Conservation (phyloP, 1,140 invertebrate species). For the Aphaenogaster floridana region DNA sequence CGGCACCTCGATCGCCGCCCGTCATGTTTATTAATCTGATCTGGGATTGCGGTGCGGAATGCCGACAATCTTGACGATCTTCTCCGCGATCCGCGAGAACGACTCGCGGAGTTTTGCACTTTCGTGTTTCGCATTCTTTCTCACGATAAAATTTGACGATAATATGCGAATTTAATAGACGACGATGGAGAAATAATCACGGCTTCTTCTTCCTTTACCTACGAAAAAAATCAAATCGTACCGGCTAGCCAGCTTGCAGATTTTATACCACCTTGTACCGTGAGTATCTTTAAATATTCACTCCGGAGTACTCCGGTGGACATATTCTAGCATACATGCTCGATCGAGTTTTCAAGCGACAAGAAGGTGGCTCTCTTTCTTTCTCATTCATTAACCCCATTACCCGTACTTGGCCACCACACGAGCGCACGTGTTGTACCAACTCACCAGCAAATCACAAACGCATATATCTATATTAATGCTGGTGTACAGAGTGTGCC, state of each 20-base stretch:
- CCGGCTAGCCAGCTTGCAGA: neutral
- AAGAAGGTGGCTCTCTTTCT: constrained; percentile 53
- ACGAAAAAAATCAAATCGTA: neutral
- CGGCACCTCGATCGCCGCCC: neutral
- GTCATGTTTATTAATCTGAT: constrained; percentile 74
- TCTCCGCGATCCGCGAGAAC: constrained; percentile 32
- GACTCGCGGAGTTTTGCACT: constrained; percentile 36
- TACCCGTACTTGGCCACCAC: constrained; percentile 71
- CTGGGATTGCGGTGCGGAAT: constrained; percentile 51
- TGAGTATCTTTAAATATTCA: constrained; percentile 66
- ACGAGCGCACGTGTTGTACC: constrained; percentile 31
- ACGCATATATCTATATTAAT: constrained; percentile 73
- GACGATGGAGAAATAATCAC: neutral
- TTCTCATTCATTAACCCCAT: constrained; percentile 71
- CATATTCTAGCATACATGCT: constrained; percentile 43
- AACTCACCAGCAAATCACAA: constrained; percentile 52
- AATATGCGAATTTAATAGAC: neutral
- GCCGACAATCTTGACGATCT: constrained; percentile 32
- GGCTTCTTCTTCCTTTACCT: neutral
- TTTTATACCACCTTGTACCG: neutral
- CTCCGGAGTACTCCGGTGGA: constrained; percentile 35
- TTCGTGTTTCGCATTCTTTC: constrained; percentile 54
- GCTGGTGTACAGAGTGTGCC: neutral
- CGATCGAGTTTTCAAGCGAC: constrained; percentile 68
- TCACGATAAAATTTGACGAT: constrained; percentile 55